Evolutionary conservation across 2,113 vertebrate genomes (phyloP), one percentile per base, ranked within the genome.

Genomic region (Balaeniceps rex): DNA sequence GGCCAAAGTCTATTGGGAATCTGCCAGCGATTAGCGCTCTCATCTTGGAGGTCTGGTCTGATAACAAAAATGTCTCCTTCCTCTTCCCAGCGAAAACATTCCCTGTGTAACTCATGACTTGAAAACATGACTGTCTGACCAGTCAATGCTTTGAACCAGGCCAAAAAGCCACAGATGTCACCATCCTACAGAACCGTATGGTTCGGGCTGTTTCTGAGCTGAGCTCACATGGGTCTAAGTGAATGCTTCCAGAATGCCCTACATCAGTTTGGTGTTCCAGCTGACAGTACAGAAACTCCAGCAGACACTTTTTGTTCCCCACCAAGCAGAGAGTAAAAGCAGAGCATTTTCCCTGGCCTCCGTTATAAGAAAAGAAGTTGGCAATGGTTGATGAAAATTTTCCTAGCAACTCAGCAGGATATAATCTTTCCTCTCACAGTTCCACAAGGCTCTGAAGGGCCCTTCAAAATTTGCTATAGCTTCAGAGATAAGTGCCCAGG

Each of bases 351-450:
- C 49, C 72, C 79, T 66, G 38, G 72, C 47, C 64, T 93, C 51
- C 0, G 0, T 66, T 88, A 49, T 25, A 87, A 85, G 91, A 93
- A 89, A 89, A 90, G 63, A 80, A 84, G 40, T 84, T 79, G 81
- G 74, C 64, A 89, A 57, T 28, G 36, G 31, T 13, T 90, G 88
- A 94, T 49, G 69, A 89, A 87, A 91, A 94, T 85, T 95, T 91
- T 89, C 91, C 70, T 87, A 94, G 74, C 74, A 76, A n/a, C 70
- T 91, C 81, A 85, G 87, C 88, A 94, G 78, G 87, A 91, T 84
- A 75, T 87, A 88, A 94, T 94, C 81, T 94, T 89, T 72, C 78
- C 71, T 88, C 38, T 88, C 42, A 36, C 70, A 87, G 47, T 72
- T 94, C 65, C 77, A 93, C 36, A 72, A 88, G 72, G 44, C 92